These are phyloP conservation scores for Aquatica leii DNA, from an alignment of 2,888 invertebrate species.

Conservation along the genomic window DNA sequence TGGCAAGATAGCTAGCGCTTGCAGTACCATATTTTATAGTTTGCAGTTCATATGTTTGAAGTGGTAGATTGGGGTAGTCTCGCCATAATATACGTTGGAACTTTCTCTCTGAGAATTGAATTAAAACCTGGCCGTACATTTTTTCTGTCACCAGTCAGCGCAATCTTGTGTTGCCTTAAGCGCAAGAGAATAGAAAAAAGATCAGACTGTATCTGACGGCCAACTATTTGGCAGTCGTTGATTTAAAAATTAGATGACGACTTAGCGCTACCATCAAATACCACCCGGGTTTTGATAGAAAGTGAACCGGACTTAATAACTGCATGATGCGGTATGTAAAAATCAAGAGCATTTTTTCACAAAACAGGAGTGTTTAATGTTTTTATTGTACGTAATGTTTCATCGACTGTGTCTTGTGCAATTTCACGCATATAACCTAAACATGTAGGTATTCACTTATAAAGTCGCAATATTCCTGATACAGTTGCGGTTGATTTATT, in stretches of 20 bases:
- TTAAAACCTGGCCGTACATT: constrained; percentile 10
- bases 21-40: no score
- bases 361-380: no score
- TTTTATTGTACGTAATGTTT: no score
- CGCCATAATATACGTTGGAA: no score
- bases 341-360: not conserved
- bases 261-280: constrained; percentile 11
- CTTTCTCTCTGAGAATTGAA: not conserved
- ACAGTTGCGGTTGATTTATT: no score
- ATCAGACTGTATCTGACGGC: not conserved
- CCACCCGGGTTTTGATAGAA: constrained; percentile 1
- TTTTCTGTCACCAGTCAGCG: constrained; percentile 8
- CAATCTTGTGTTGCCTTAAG: constrained; percentile 3
- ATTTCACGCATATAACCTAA: no score
- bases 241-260: not conserved
- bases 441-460: not conserved
- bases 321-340: constrained; percentile 15
- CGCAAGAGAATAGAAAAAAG: constrained; percentile 9
- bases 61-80: no score
- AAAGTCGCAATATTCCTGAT: no score
- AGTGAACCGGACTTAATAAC: no score
- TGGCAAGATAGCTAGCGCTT: no score
- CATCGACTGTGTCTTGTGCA: no score
- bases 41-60: no score
- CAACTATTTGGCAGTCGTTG: constrained; percentile 3